Conservation (phyloP, 2,797 vertebrate species). For the Parauchenoglanis punctatus region DNA sequence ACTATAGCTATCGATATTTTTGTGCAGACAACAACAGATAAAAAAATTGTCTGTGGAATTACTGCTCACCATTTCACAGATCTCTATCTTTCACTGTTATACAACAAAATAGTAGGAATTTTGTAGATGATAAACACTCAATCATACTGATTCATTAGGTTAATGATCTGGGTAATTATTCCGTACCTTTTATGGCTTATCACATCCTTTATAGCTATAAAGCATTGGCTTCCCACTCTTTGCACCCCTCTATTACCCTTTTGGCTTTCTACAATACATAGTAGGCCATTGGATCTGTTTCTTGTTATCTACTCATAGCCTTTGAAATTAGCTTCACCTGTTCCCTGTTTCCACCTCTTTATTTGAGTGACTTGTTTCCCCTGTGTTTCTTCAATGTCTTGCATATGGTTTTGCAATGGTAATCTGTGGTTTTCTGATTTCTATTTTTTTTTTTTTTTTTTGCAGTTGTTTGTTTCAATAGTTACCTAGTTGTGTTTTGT, state of each 20-base stretch:
- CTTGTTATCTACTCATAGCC: not conserved
- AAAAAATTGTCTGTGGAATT: not conserved
- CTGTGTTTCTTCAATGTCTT: slow-evolving; percentile 6
- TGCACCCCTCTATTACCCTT: not conserved
- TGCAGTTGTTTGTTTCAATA: slow-evolving; percentile 7
- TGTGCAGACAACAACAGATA: not conserved
- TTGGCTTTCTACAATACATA: not conserved
- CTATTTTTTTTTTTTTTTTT: not conserved
- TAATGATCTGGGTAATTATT: not conserved
- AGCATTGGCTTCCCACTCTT: not conserved
- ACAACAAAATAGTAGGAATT: not conserved
- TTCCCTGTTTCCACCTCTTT: slow-evolving; percentile 7
- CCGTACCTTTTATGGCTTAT: not conserved
- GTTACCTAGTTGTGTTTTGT: slow-evolving; percentile 18
- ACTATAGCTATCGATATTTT: not conserved
- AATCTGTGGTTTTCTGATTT: slow-evolving; percentile 6
- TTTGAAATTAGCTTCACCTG: slow-evolving; percentile 2
- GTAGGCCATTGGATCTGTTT: slow-evolving; percentile 3
- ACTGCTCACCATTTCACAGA: not conserved
- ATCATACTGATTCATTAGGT: not conserved
- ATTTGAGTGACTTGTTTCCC: not conserved
- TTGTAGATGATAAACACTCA: not conserved
- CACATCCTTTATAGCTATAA: not conserved
- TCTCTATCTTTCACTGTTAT: not conserved
- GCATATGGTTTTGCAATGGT: not conserved